Conservation (phyloP, 1,140 invertebrate genomes). For the Pachyrhynchus sulphureomaculatus region DNA sequence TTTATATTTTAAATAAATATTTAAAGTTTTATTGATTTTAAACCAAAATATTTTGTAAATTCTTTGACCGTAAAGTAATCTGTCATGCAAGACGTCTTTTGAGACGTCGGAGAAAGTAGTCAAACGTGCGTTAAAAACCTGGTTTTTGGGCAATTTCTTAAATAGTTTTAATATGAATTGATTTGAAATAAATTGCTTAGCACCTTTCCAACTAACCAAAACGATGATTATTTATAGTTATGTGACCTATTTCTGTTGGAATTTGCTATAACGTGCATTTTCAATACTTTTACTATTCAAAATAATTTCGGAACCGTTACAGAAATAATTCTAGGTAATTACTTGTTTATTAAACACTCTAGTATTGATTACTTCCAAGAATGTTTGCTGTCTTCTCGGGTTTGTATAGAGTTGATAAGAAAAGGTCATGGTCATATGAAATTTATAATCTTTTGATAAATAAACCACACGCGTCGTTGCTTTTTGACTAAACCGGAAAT, state of each 20-base stretch:
- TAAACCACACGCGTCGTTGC: too few species aligned
- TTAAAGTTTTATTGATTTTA: not conserved
- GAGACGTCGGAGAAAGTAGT: slow-evolving; percentile 10
- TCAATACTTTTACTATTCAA: too few species aligned
- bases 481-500: too few species aligned
- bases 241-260: not conserved
- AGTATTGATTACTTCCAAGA: too few species aligned
- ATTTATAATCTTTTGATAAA: too few species aligned
- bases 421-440: too few species aligned
- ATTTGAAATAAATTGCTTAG: not conserved
- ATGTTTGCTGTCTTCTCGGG: too few species aligned
- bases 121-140: not conserved
- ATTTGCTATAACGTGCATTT: not conserved
- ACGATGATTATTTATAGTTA: not conserved
- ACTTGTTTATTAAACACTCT: too few species aligned
- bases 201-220: not conserved
- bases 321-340: too few species aligned
- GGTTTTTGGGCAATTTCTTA: not conserved
- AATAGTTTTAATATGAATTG: not conserved
- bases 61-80: not conserved
- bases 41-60: not conserved
- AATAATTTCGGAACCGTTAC: too few species aligned
- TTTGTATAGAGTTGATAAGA: too few species aligned
- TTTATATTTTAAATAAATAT: not conserved
- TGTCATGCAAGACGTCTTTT: not conserved